phyloP scores from a whole-genome alignment of 2,113 vertebrate species.

The Ammodytes dubius region DNA sequence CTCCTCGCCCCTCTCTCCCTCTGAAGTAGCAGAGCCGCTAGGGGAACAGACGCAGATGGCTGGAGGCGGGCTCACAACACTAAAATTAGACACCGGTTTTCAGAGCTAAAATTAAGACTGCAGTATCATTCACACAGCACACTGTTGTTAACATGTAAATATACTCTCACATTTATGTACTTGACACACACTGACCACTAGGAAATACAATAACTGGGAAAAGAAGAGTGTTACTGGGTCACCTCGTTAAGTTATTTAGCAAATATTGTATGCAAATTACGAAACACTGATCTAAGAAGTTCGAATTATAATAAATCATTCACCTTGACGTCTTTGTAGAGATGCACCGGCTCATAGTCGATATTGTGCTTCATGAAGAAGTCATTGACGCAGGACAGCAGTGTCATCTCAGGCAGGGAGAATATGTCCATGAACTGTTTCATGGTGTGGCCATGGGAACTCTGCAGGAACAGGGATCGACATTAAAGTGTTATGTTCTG shows the following conservation, averaged over 20 bases:
- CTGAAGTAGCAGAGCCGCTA: conserved; percentile 56
- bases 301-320: background rate
- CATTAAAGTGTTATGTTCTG: background rate
- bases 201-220: background rate
- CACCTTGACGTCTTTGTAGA: conserved; percentile 99
- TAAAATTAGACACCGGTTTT: conserved; percentile 77
- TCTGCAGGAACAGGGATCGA: conserved; percentile 80
- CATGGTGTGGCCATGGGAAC: conserved; percentile 95
- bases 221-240: background rate
- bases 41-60: conserved; percentile 65
- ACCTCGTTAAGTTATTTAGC: background rate
- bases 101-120: conserved; percentile 72
- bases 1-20: conserved; percentile 50
- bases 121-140: conserved; percentile 7
- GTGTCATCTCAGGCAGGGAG: conserved; percentile 97
- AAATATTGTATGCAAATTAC: background rate
- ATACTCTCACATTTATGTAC: background rate
- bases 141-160: conserved; percentile 24
- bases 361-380: conserved; percentile 98
- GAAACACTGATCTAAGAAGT: background rate
- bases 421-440: conserved; percentile 99
- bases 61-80: conserved; percentile 41
- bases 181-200: background rate
- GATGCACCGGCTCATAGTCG: conserved; percentile 96
- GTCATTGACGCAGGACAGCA: conserved; percentile 96